Percentiles rank a stretch among this genome's conserved stretches.
Evolutionary conservation across 2,797 vertebrate genomes (phyloP).

Genomic region (Danio albolineatus): DNA sequence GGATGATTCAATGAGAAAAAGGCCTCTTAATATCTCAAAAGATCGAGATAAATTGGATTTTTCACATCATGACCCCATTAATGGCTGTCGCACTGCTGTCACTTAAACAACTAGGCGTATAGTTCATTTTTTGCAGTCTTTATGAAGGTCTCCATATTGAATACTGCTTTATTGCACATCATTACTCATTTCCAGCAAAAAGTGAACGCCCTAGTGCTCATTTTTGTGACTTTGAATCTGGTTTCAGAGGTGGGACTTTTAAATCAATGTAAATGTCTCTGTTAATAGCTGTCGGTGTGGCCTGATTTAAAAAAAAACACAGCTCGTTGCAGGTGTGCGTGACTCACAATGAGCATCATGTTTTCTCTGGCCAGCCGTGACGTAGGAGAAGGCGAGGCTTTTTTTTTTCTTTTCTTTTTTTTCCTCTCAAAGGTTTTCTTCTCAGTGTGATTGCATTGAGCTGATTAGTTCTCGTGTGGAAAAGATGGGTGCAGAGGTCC

Average conservation of each 20-base stretch:
- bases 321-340: background rate
- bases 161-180: background rate
- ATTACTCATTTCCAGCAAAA: conserved; percentile 7
- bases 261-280: conserved; percentile 8
- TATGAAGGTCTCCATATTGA: background rate
- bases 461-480: background rate
- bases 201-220: background rate
- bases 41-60: too few species aligned
- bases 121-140: background rate
- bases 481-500: background rate
- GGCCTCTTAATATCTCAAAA: too few species aligned
- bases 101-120: background rate
- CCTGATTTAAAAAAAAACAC: too few species aligned
- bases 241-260: conserved; percentile 21
- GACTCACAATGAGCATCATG: background rate
- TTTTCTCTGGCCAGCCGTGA: background rate
- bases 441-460: background rate
- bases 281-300: background rate
- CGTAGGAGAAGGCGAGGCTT: background rate
- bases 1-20: too few species aligned
- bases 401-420: too few species aligned
- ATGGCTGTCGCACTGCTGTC: background rate
- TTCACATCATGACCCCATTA: background rate
- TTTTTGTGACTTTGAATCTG: conserved; percentile 10
- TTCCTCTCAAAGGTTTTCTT: background rate